Conservation (phyloP, 2,113 vertebrate species). For the Bujurquina vittata region DNA sequence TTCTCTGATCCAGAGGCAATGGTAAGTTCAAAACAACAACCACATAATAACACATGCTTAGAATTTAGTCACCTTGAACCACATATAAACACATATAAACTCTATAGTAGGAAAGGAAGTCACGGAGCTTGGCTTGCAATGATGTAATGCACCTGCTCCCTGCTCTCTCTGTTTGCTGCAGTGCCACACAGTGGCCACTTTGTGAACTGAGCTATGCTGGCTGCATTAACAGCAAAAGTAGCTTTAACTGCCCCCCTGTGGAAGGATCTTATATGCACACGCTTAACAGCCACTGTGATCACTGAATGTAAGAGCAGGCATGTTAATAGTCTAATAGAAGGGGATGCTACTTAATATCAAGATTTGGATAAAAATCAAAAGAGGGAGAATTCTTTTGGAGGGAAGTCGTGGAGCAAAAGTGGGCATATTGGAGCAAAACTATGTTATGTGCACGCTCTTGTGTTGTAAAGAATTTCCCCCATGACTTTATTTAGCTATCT, state of each 20-base stretch:
- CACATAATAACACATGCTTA: background rate
- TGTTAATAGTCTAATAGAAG: background rate
- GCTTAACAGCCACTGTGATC: rapidly evolving
- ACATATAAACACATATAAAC: background rate
- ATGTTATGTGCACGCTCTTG: background rate
- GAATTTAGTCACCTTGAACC: background rate
- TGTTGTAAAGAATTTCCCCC: background rate
- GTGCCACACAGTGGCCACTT: constrained; percentile 47
- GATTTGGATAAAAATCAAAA: background rate
- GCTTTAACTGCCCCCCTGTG: constrained; percentile 46
- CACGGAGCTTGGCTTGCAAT: constrained; percentile 11
- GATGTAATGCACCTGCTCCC: constrained; percentile 36
- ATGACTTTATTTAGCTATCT: background rate
- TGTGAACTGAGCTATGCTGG: constrained; percentile 13
- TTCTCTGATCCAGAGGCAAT: constrained; percentile 92
- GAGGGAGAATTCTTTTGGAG: background rate
- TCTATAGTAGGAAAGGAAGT: background rate
- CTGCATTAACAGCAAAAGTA: background rate
- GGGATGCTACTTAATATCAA: background rate
- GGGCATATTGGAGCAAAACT: background rate
- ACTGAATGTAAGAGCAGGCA: background rate
- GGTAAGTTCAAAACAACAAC: constrained; percentile 73
- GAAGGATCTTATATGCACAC: background rate
- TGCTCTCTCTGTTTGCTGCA: constrained; percentile 20
- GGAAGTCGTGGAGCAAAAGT: background rate